phyloP scores from a whole-genome alignment of 2,797 vertebrate genomes.

The Lepidocolaptes lacrymiger region DNA sequence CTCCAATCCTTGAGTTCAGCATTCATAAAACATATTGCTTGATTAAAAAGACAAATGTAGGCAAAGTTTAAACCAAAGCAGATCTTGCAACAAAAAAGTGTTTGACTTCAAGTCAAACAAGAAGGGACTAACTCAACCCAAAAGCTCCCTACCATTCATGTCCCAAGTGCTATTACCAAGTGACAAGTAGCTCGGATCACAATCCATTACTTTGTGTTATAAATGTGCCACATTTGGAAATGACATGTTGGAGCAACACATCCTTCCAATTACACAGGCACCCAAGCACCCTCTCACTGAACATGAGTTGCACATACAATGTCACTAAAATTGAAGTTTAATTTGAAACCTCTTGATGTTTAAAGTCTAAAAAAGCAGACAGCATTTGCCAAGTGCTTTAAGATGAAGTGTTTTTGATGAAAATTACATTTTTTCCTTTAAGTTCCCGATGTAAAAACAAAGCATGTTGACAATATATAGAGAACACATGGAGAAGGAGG shows the following conservation, averaged over 20 bases:
- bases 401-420: not conserved
- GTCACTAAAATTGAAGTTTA: not conserved
- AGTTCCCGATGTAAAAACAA: not conserved
- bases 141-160: not conserved
- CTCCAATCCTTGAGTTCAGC: not conserved
- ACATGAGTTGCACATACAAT: not conserved
- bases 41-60: not conserved
- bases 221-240: slow-evolving; percentile 16
- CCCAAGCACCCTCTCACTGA: not conserved
- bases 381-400: not conserved
- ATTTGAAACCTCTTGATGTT: not conserved
- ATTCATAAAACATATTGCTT: not conserved
- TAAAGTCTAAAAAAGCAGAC: not conserved
- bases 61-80: not conserved
- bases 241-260: not conserved
- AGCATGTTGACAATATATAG: not conserved
- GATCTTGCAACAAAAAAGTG: not conserved
- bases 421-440: not conserved
- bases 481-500: not conserved
- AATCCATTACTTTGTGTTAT: not conserved
- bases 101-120: not conserved
- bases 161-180: not conserved
- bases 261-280: not conserved
- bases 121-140: not conserved
- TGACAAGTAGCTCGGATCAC: not conserved